Base-by-base conservation (phyloP, 2,797 vertebrate genomes). In the Microtus agrestis region DNA sequence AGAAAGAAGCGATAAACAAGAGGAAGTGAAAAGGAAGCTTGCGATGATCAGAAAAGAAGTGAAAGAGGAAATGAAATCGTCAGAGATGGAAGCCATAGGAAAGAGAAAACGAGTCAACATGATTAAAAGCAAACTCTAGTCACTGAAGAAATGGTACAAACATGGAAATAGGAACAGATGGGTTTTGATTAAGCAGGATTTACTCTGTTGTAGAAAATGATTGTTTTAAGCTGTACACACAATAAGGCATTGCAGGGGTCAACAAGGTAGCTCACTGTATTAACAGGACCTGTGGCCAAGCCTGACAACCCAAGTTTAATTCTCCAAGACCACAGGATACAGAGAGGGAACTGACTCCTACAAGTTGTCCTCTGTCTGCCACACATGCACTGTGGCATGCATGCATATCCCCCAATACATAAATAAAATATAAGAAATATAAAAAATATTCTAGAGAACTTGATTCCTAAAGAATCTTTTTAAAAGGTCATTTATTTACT, bases 21-120 rank as follows among this genome's bases (percentile, higher is more conserved):
- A 96, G 48, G 34, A 48, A 63, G 5, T 80, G 11, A 91, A 73
- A 88, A 69, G 71, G 89, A 43, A 90, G 51, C 43, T 87, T 48
- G 2, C 0, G 73, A 46, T 59, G 46, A 54, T 74, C 89, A 48
- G 73, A 73, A 89, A 94, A 94, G 29, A 86, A 84, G 76, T 61
- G 59, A 25, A 90, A 87, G 48, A 84, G 37, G 91, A 94, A 89
- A 92, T 78, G 46, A 77, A 95, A 92, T 56, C 3, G 76, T 31
- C 88, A 86, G 59, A 87, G 19, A 78, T 43, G 29, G 78, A 85
- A 94, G 27, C n/a, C n/a, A 87, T 46, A 69, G 59, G 84, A 87
- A 61, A 31, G 43, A 37, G 65, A 93, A 96, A 87, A 81, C 23
- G 29, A 87, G 15, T 61, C 54, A 86, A 71, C 0, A 15, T 69